A percentile compares a stretch with the other conserved stretches of the same genome.
phyloP scores from a whole-genome alignment of 2,888 invertebrate genomes.

The Drosophila acutilabella region DNA sequence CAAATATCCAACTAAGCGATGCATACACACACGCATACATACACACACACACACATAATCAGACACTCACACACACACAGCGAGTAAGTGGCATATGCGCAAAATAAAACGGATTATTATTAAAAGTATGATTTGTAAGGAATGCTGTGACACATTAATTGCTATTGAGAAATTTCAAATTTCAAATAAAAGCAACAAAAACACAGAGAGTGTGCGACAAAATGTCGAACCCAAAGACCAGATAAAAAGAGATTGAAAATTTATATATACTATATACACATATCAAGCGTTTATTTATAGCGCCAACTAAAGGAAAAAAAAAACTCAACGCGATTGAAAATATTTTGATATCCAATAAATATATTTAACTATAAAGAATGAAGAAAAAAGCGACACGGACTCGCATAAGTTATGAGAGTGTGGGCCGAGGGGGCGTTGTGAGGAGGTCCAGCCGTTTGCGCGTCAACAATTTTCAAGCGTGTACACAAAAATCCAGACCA shows the following conservation, averaged over 20 bases:
- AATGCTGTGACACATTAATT: slow-evolving; percentile 64
- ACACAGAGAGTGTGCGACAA: slow-evolving; percentile 53
- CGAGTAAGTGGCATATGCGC: slow-evolving; percentile 69
- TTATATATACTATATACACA: slow-evolving; percentile 27
- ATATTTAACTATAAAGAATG: slow-evolving; percentile 46
- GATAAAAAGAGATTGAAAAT: slow-evolving; percentile 30
- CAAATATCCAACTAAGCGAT: slow-evolving; percentile 75
- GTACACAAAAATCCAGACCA: slow-evolving; percentile 77
- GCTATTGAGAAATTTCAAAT: slow-evolving; percentile 60
- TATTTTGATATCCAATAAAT: slow-evolving; percentile 77
- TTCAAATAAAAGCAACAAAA: slow-evolving; percentile 19
- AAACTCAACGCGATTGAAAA: slow-evolving; percentile 63
- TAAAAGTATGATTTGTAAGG: slow-evolving; percentile 27
- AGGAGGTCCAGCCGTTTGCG: slow-evolving; percentile 47
- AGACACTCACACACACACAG: slow-evolving; percentile 1
- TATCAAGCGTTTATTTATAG: slow-evolving; percentile 66
- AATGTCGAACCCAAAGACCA: slow-evolving; percentile 59
- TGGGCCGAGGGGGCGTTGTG: not conserved
- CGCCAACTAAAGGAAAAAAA: slow-evolving; percentile 43
- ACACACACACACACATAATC: slow-evolving; percentile 8
- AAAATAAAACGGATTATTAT: slow-evolving; percentile 30
- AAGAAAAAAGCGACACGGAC: slow-evolving; percentile 22
- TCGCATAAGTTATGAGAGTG: slow-evolving; percentile 3
- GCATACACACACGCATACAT: slow-evolving; percentile 69
- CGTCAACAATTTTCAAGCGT: slow-evolving; percentile 79